These are phyloP conservation scores for Athene noctua DNA, from an alignment of 2,113 vertebrate genomes.

Conservation along the genomic window DNA sequence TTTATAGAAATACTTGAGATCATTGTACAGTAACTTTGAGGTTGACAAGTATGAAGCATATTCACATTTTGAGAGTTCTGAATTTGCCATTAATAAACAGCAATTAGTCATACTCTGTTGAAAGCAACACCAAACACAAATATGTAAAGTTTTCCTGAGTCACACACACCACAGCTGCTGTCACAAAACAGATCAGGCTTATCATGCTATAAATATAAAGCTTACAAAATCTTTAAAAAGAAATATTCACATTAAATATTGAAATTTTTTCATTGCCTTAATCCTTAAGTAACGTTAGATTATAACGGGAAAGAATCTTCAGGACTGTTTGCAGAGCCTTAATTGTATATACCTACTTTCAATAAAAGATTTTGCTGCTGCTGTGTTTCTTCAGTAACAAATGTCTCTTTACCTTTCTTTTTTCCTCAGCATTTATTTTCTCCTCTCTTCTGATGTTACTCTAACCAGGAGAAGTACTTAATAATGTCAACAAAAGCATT, in stretches of 20 bases:
- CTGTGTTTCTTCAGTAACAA: neutral
- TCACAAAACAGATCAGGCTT: neutral
- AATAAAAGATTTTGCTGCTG: neutral
- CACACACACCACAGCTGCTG: neutral
- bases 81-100: neutral
- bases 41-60: neutral
- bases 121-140: slow-evolving; percentile 9
- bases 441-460: neutral
- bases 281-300: neutral
- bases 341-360: neutral
- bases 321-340: neutral
- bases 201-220: neutral
- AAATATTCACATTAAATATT: neutral
- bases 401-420: neutral
- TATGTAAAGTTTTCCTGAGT: neutral
- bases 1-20: neutral
- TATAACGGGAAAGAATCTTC: neutral
- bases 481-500: neutral
- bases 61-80: neutral
- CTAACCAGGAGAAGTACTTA: neutral
- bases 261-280: neutral
- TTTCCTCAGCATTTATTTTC: neutral
- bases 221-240: neutral
- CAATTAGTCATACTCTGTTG: neutral
- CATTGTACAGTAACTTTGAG: neutral